phyloP scores from a whole-genome alignment of 2,113 vertebrate genomes.

The rat (Rattus norvegicus) region GRCr8 NC_086020.1:203198501-203199000 shows the following conservation, averaged over 20 bases:
- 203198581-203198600: background rate
- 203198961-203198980: too few species aligned
- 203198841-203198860: background rate
- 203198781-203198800: background rate
- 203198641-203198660: background rate
- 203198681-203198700: background rate
- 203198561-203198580: background rate
- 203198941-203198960: background rate
- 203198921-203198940: background rate
- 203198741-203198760: background rate
- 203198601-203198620: background rate
- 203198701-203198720: background rate
- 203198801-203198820: background rate
- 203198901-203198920: background rate
- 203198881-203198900: background rate
- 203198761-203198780: background rate
- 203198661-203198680: background rate
- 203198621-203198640: background rate
- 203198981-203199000: too few species aligned
- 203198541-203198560: background rate
- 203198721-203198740: background rate
- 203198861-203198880: background rate
- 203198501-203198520: background rate
- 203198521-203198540: background rate
- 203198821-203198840: background rate